A percentile compares a stretch with the other conserved stretches of the same genome.
Evolutionary conservation across 2,113 vertebrate genomes (phyloP).

Genomic region (Carassius auratus): DNA sequence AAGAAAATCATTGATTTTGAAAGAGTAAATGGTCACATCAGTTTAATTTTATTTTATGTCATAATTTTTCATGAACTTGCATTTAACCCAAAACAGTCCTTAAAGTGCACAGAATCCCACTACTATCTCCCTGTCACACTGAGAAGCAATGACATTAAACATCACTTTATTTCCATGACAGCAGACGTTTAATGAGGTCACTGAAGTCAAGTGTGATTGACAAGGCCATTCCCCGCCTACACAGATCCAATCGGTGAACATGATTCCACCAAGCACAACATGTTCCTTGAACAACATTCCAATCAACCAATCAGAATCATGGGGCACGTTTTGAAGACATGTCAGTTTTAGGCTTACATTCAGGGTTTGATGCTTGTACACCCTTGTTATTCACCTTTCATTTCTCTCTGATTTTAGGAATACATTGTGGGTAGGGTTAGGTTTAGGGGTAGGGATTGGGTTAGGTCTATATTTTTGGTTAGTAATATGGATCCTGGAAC

Average conservation of each 20-base stretch:
- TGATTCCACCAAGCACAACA: too few relatives aligned
- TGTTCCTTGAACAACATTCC: too few relatives aligned
- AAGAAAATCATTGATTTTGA: not conserved
- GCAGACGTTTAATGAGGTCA: conserved; percentile 19
- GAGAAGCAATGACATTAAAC: not conserved
- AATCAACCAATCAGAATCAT: too few relatives aligned
- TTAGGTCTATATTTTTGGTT: too few relatives aligned
- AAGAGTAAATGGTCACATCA: not conserved
- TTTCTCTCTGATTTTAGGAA: too few relatives aligned
- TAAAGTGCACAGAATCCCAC: not conserved
- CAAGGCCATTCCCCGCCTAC: conserved; percentile 24
- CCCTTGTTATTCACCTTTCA: too few relatives aligned
- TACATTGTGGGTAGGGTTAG: too few relatives aligned
- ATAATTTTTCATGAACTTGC: not conserved
- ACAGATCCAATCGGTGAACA: not conserved
- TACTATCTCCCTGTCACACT: not conserved
- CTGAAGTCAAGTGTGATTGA: conserved; percentile 23
- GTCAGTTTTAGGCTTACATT: too few relatives aligned
- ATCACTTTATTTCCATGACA: conserved; percentile 23
- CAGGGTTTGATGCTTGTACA: too few relatives aligned
- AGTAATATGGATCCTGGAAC: too few relatives aligned
- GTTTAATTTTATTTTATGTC: not conserved
- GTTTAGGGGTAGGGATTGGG: too few relatives aligned
- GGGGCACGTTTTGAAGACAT: too few relatives aligned
- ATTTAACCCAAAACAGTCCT: conserved; percentile 16